Conservation (phyloP, 2,797 vertebrate species). For the Graptemys geographica region DNA sequence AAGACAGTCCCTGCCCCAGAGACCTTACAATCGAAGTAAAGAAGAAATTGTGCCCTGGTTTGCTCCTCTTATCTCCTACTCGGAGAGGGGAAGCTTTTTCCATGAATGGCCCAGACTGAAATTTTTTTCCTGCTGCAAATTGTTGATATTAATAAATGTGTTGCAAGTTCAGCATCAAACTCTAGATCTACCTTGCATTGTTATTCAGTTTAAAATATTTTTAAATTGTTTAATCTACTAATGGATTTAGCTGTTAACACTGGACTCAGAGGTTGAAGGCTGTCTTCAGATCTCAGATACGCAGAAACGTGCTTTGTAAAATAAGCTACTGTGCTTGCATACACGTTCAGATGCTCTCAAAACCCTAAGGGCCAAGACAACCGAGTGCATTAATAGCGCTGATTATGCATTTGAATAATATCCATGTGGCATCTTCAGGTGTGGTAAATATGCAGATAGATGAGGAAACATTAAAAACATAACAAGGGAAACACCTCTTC, state of each 20-base stretch:
- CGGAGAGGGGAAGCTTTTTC: not conserved
- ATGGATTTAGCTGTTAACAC: slow-evolving; percentile 40
- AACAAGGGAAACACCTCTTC: slow-evolving; percentile 42
- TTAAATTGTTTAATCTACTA: slow-evolving; percentile 28
- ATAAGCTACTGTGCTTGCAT: slow-evolving; percentile 55
- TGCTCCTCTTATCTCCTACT: not conserved
- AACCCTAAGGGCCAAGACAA: not conserved
- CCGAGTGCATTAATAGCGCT: not conserved
- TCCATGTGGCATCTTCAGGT: not conserved
- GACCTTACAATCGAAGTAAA: not conserved
- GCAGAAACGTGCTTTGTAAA: slow-evolving; percentile 48
- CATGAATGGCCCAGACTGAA: not conserved
- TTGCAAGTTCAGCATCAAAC: not conserved
- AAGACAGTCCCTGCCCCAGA: too few species aligned
- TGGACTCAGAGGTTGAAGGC: slow-evolving; percentile 40
- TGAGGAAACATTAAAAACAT: not conserved
- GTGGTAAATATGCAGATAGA: not conserved
- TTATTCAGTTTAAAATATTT: not conserved
- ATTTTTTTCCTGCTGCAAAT: not conserved
- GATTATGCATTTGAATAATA: slow-evolving; percentile 16
- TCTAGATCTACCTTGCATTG: not conserved
- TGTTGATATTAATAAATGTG: not conserved
- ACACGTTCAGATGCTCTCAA: not conserved
- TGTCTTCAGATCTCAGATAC: slow-evolving; percentile 36
- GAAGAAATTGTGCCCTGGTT: not conserved